Base-by-base conservation (phyloP, 2,113 vertebrate species). In the Theristicus caerulescens region DNA sequence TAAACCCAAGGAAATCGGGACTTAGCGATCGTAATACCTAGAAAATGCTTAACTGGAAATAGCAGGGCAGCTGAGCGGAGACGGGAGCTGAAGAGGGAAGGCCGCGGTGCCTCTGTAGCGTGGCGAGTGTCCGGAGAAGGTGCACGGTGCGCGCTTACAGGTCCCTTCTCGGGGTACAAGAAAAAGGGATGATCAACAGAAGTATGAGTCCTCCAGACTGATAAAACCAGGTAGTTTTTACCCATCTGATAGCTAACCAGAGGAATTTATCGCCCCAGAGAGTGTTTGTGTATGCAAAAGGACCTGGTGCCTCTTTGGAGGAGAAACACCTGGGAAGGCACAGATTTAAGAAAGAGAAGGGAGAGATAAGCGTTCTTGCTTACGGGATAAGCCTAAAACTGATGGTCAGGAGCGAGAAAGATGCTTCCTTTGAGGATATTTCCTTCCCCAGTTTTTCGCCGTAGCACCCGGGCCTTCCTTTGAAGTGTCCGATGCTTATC, bases 361-460 rank as follows among this genome's bases (percentile, higher is more conserved):
- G 67, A 0, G 8, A 70, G 80, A 26, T 10, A 21, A 70, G 47
- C 21, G 0, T 8, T 34, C 1, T 0, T 20, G 61, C 61, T 54
- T 11, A 42, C 57, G 8, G 54, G 62, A 14, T 81, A 22, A 38
- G 31, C 8, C 57, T 70, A 3, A 64, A 58, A 15, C 55, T 5
- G n/a, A 36, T 9, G 27, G 44, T 17, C 34, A 14, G 40, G 16
- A 13, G 61, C 9, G 25, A 54, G 80, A 9, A 52, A 34, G 80
- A 34, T 26, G 51, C 31, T 80, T 57, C 73, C 61, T 57, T 32
- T 36, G 47, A 14, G 66, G 66, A 31, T 42, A 7, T 40, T 51
- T 73, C 59, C 18, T 83, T 70, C 76, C n/a, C 29, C 11, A 3
- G 6, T 34, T 86, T 57, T 44, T 46, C 3, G 0, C 59, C 2